Conservation (phyloP, 2,113 vertebrate species). For the Urocolius indicus region DNA sequence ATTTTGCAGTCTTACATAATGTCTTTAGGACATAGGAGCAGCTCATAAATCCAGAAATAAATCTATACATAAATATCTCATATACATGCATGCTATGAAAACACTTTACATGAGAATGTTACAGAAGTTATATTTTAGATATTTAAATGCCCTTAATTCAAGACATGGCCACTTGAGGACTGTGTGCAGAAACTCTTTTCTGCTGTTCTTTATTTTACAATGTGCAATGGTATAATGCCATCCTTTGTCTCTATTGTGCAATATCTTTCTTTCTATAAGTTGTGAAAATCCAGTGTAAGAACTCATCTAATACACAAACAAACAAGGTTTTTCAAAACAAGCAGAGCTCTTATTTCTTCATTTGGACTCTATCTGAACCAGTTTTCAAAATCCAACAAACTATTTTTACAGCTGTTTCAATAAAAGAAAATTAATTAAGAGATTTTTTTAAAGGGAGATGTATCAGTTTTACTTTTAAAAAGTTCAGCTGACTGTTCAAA, state of each 20-base stretch:
- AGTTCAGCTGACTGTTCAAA: background rate
- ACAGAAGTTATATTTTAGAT: background rate
- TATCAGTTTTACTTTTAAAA: background rate
- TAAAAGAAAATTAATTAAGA: background rate
- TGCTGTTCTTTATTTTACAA: background rate
- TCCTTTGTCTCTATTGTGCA: background rate
- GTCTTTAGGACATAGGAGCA: background rate
- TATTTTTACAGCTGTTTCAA: background rate
- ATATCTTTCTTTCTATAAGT: background rate
- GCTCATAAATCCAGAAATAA: background rate
- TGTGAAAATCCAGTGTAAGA: background rate
- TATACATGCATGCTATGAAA: background rate
- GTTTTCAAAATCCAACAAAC: background rate
- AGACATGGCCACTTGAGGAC: background rate
- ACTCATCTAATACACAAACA: background rate
- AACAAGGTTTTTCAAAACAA: background rate
- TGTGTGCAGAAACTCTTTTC: background rate
- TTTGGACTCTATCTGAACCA: background rate
- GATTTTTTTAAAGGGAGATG: background rate
- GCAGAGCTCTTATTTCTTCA: background rate
- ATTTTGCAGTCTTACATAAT: background rate
- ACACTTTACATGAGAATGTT: background rate
- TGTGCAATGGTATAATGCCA: background rate
- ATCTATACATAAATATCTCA: background rate
- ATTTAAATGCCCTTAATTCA: background rate